Evolutionary conservation across 2,888 invertebrate genomes (phyloP), one percentile per base, ranked within the genome.

Genomic region (Tricholauxania praeusta): DNA sequence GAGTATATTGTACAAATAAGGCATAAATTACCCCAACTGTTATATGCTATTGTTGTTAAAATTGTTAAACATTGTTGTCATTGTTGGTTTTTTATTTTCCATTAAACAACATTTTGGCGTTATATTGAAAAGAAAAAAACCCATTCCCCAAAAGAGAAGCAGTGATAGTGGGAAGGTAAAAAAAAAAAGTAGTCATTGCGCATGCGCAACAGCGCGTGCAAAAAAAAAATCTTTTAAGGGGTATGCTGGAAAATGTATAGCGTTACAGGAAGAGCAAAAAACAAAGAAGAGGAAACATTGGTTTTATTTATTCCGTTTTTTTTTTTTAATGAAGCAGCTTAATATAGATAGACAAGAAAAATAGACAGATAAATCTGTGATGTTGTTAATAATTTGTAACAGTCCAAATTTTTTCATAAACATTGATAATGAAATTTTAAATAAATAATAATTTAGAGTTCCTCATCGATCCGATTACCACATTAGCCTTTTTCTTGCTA

Each of bases 151-250:
- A n/a, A 17, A 55, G 55, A 19, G 55, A n/a, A 39, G 39, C 10
- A 39, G 55, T 12, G 14, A 12, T 5, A 55, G 55, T 17, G n/a
- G 53, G 55, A 22, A 55, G 55, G 1, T 17, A 53, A 10, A 12
- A 10, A 10, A 55, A 55, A 55, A 12, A 4, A 12, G 19, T 7
- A 22, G 19, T 19, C 39, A 63, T 48, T 63, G 63, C 48, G 63
- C 63, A 48, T 48, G 63, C 47, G 48, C 63, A 63, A 63, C 63
- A 19, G 28, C 17, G 57, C 32, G 17, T 32, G 17, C 62, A 62
- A 39, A 32, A 39, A 14, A 60, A 47, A 19, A 10, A 10, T 10
- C 39, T 39, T 10, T 39, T 39, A 39, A 10, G 39, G 39, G 10
- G 39, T 39, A 39, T 39, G 39, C 39, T 39, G 1, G 39, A 10